These are phyloP conservation scores for Garrulus glandarius DNA, from an alignment of 2,797 vertebrate genomes.

Conservation along the genomic window DNA sequence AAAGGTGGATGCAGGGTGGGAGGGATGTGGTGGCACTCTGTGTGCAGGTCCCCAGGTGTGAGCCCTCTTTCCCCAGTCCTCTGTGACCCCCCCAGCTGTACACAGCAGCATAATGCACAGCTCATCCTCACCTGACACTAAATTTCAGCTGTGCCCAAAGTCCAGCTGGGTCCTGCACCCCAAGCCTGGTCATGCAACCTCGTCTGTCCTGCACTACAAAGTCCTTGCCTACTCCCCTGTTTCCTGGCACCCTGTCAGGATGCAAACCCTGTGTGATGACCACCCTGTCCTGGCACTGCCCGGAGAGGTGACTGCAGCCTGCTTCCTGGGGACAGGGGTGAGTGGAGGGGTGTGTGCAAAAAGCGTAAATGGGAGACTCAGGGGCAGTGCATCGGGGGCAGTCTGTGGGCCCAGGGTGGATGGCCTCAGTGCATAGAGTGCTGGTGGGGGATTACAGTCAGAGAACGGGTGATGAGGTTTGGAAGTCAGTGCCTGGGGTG, in stretches of 20 bases:
- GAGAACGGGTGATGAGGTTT: not conserved
- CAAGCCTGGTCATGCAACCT: not conserved
- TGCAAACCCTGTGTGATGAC: not conserved
- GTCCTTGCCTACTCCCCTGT: not conserved
- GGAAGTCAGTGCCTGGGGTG: not conserved
- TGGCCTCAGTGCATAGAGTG: not conserved
- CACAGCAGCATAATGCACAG: not conserved
- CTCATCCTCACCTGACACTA: not conserved
- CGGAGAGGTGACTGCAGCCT: not conserved
- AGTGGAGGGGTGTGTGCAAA: too few relatives aligned
- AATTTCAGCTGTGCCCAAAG: not conserved
- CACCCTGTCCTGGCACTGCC: too few relatives aligned
- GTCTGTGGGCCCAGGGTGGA: too few relatives aligned
- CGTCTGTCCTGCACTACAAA: not conserved
- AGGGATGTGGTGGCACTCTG: not conserved
- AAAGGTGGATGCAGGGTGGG: not conserved
- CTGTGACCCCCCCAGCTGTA: not conserved
- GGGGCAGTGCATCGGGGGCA: rapidly evolving
- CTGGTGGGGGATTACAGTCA: too few relatives aligned
- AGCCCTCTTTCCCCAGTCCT: not conserved
- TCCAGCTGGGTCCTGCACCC: not conserved
- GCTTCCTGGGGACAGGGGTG: too few relatives aligned
- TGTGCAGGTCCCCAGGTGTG: not conserved
- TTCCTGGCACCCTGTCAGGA: too few relatives aligned
- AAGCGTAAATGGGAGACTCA: not conserved